phyloP scores from a whole-genome alignment of 2,113 vertebrate species.

The Gobio gobio region DNA sequence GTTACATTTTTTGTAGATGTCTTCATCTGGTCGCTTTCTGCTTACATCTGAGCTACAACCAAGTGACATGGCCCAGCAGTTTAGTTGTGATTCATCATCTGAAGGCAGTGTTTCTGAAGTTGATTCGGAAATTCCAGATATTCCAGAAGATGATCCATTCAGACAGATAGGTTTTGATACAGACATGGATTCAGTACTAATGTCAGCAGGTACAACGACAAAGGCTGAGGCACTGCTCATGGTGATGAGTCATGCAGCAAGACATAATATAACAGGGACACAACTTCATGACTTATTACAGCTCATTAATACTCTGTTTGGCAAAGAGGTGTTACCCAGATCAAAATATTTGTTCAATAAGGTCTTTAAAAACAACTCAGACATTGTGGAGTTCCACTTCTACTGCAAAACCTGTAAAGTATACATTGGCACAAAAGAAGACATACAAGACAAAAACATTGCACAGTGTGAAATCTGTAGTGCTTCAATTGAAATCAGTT shows the following conservation, averaged over 20 bases:
- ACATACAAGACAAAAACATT: constrained; percentile 15
- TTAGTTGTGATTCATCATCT: constrained; percentile 18
- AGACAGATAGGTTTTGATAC: neutral
- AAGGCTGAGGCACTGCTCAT: constrained; percentile 30
- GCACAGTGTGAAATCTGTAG: constrained; percentile 19
- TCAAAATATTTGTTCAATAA: constrained; percentile 37
- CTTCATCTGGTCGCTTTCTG: neutral
- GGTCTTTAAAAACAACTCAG: constrained; percentile 26
- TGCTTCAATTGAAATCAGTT: neutral
- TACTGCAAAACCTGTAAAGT: constrained; percentile 26
- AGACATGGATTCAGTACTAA: constrained; percentile 28
- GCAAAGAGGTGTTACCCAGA: constrained; percentile 24
- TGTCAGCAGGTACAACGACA: constrained; percentile 31
- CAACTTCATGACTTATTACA: constrained; percentile 23
- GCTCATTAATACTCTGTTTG: constrained; percentile 25
- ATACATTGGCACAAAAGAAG: constrained; percentile 15
- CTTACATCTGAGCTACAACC: neutral
- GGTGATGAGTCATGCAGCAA: constrained; percentile 36
- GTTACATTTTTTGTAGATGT: neutral
- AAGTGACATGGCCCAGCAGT: neutral
- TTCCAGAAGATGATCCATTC: constrained; percentile 36
- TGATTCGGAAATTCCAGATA: constrained; percentile 6
- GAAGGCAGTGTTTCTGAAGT: constrained; percentile 4
- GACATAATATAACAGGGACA: constrained; percentile 38
- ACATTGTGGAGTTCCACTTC: constrained; percentile 29